A percentile compares a stretch with the other conserved stretches of the same genome.
These are phyloP conservation scores for Sinocyclocheilus rhinocerous DNA, from an alignment of 2,113 vertebrate species.

Conservation along the genomic window DNA sequence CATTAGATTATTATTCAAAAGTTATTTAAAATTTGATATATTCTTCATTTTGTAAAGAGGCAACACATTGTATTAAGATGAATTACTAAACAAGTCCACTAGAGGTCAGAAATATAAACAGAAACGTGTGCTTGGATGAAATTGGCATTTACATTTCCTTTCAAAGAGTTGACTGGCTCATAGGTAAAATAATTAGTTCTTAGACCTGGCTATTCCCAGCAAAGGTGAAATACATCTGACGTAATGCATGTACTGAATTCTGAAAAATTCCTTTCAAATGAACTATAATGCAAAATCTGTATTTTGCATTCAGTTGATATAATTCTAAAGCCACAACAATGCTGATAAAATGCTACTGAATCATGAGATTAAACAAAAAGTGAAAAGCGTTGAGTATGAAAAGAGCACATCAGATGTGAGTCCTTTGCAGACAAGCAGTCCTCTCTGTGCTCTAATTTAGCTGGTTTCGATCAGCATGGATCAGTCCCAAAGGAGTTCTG, in stretches of 20 bases:
- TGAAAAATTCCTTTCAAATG: background rate
- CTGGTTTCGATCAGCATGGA: slow-evolving; percentile 62
- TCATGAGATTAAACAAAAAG: background rate
- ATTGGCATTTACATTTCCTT: background rate
- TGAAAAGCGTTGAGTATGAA: background rate
- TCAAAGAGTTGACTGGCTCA: background rate
- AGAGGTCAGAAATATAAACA: slow-evolving; percentile 71
- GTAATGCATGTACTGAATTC: background rate
- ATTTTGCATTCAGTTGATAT: too few species aligned
- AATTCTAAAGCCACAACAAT: background rate
- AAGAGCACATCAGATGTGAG: background rate
- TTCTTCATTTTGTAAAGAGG: too few species aligned
- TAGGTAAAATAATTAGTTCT: background rate
- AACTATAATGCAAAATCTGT: too few species aligned
- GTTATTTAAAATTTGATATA: too few species aligned
- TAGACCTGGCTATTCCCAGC: background rate
- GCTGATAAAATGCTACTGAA: background rate
- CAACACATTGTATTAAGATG: background rate
- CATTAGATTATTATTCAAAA: background rate
- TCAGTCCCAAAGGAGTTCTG: slow-evolving; percentile 60
- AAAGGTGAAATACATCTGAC: background rate
- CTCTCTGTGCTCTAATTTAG: slow-evolving; percentile 56
- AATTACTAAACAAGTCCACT: slow-evolving; percentile 54
- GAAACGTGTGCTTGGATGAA: background rate
- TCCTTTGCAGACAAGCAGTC: background rate